Base-by-base conservation (phyloP, 2,888 invertebrate genomes). In the Cryptus armator region DNA sequence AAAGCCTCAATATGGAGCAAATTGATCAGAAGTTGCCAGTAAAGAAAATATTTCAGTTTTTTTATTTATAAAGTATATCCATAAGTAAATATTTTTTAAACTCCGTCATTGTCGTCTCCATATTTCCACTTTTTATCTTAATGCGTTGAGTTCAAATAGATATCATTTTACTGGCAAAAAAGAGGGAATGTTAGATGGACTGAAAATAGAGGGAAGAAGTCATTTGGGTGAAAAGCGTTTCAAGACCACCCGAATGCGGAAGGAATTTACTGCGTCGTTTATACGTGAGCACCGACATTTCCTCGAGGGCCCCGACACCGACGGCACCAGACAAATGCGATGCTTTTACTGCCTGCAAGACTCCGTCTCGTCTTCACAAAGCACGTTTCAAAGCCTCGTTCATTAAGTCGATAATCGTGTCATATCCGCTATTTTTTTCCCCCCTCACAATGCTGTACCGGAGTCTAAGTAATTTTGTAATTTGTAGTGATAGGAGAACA, bases 201-300 rank as follows among this genome's bases (percentile, higher is more conserved):
- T 10, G 64, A 46, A 67, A 70, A 29, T 53, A 19, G 71, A 71
- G 37, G 80, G 44, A 59, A 16, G 48, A 51, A 77, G 66, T 67
- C 70, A 75, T 83, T 78, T 70, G 51, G 51, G 70, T 68, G 37
- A 37, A 9, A 37, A 37, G 37, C 37, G 37, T 1, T 37, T 37
- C 32, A n/a, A 62, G 79, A 83, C 70, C 53, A 75, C 46, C 70
- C 78, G 79, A 80, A 83, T 74, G 81, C 75, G 81, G 83, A 86
- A 83, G 66, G 78, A 85, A 83, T 86, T 85, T 79, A 83, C 81
- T 78, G 75, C 83, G 66, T 82, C 76, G 80, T 86, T 86, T 24
- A 32, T 43, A 77, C 76, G 78, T n/a, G 70, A 75, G 66, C 80
- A 74, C 77, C 64, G 76, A 80, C 86, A 66, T 64, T 53, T 71